These are phyloP conservation scores for Gymnoscopelus braueri DNA, from an alignment of 2,797 vertebrate genomes.

Conservation along the genomic window DNA sequence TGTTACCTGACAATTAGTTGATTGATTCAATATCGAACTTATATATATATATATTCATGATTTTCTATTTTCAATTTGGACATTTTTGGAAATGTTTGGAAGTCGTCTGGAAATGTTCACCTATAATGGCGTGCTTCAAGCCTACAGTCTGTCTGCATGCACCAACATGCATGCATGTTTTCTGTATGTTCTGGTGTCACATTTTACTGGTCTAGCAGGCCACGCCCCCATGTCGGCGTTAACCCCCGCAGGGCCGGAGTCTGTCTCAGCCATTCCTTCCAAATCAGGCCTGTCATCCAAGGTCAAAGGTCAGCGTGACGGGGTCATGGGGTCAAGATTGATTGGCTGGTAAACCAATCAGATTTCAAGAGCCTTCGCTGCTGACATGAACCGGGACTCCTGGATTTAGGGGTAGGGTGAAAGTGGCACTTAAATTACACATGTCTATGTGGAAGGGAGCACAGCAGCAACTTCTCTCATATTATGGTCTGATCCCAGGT, in stretches of 20 bases:
- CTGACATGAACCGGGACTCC: slow-evolving; percentile 14
- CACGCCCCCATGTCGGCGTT: slow-evolving; percentile 3
- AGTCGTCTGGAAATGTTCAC: no score
- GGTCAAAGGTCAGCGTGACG: slow-evolving; percentile 45
- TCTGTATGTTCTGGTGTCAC: slow-evolving; percentile 1
- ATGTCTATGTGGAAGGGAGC: no score
- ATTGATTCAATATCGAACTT: no score
- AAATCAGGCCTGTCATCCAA: slow-evolving; percentile 44
- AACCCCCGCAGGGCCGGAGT: slow-evolving; percentile 30
- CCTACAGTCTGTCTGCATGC: no score
- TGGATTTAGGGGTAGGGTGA: slow-evolving; percentile 16
- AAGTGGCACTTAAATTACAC: slow-evolving; percentile 7
- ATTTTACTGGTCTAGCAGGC: not conserved
- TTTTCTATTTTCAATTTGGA: no score
- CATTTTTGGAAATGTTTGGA: no score
- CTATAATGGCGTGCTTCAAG: no score
- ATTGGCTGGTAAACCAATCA: slow-evolving; percentile 19
- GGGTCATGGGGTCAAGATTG: slow-evolving; percentile 38
- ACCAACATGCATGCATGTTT: no score
- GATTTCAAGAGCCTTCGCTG: not conserved
- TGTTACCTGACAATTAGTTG: no score
- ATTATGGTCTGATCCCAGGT: no score
- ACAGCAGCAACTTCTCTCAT: no score
- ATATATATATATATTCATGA: no score
- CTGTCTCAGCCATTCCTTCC: slow-evolving; percentile 38